Evolutionary conservation across 1,140 invertebrate genomes (phyloP).

Genomic region (Cyclina sinensis): DNA sequence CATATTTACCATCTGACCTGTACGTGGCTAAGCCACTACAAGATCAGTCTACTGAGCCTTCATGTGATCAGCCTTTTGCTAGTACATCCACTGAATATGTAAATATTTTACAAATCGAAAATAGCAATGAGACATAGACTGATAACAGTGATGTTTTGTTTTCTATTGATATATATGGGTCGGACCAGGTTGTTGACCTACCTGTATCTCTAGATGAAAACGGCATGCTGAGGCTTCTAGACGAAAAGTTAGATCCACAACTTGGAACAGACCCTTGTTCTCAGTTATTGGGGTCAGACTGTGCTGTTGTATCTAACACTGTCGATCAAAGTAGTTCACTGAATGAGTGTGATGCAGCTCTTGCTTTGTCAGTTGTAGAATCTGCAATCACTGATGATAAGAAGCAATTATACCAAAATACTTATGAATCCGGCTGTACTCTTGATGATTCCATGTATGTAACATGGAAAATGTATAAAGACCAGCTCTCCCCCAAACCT

Average conservation of each 20-base stretch:
- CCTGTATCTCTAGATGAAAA: conserved; percentile 1
- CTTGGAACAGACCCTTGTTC: neutral
- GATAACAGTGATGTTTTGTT: neutral
- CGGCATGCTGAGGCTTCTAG: neutral
- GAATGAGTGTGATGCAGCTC: neutral
- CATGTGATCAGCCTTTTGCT: neutral
- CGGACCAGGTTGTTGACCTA: conserved; percentile 2
- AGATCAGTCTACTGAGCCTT: neutral
- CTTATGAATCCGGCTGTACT: neutral
- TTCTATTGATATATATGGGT: neutral
- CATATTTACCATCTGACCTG: conserved; percentile 13
- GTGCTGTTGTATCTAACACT: neutral
- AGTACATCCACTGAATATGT: neutral
- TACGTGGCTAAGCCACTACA: neutral
- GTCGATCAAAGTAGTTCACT: neutral
- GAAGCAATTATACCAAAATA: neutral
- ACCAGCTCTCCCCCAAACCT: neutral
- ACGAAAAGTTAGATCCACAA: neutral
- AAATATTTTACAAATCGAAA: neutral
- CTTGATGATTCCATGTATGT: neutral
- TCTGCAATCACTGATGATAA: neutral
- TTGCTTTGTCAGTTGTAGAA: neutral
- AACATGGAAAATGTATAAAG: conserved; percentile 1
- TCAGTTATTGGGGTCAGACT: neutral
- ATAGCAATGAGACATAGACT: neutral